These are phyloP conservation scores for Chaetodon trifascialis DNA, from an alignment of 2,113 vertebrate genomes.

Conservation along the genomic window DNA sequence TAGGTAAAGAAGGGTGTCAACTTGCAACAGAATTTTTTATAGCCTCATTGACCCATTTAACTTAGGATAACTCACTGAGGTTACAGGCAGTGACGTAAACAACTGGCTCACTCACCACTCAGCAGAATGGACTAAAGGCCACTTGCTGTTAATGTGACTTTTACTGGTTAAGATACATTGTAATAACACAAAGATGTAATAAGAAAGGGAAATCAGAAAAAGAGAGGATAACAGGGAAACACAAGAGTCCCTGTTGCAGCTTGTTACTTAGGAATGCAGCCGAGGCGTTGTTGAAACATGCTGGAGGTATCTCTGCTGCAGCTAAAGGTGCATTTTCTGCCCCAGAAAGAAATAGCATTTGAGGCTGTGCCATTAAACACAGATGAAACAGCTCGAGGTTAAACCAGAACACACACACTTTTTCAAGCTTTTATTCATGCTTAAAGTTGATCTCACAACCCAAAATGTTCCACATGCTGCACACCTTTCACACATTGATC, in stretches of 20 bases:
- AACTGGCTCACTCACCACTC: not conserved
- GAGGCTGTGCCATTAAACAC: not conserved
- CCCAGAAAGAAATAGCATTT: conserved; percentile 6
- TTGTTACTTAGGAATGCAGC: conserved; percentile 73
- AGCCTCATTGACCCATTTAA: conserved; percentile 47
- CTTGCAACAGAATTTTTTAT: conserved; percentile 53
- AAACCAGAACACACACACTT: not conserved
- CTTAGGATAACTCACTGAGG: conserved; percentile 19
- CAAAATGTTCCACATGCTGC: not conserved
- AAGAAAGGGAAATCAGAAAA: not conserved
- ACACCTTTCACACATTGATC: not conserved
- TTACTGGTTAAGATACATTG: not conserved
- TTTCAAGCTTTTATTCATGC: conserved; percentile 46
- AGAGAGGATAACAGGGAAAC: not conserved
- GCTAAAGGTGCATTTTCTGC: conserved; percentile 17
- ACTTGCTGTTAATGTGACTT: not conserved
- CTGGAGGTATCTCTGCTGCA: conserved; percentile 5
- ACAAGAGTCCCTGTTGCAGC: conserved; percentile 60
- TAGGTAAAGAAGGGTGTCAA: conserved; percentile 6
- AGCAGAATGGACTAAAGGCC: conserved; percentile 13
- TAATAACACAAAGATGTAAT: not conserved
- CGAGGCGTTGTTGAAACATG: conserved; percentile 64
- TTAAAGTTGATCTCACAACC: not conserved
- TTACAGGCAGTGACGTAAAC: conserved; percentile 12
- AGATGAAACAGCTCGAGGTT: conserved; percentile 19